Evolutionary conservation across 2,113 vertebrate species (phyloP).

Genomic region (Polypterus bichir): DNA sequence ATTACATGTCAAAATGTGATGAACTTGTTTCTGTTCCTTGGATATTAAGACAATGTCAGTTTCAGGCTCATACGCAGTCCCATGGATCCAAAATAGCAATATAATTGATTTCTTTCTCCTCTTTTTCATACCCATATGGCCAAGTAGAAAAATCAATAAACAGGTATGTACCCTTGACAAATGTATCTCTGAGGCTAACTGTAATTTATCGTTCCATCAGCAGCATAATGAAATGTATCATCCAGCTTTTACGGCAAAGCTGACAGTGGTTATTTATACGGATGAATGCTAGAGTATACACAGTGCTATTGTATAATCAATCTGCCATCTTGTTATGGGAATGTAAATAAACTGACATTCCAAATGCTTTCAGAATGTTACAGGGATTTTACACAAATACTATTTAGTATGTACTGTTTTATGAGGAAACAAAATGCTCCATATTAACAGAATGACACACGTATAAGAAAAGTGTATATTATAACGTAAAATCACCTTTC

Average conservation of each 20-base stretch:
- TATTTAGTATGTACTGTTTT: not conserved
- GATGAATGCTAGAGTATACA: slow-evolving; percentile 9
- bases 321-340: not conserved
- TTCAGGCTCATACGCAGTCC: not conserved
- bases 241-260: slow-evolving; percentile 2
- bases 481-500: not conserved
- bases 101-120: not conserved
- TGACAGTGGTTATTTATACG: slow-evolving; percentile 11
- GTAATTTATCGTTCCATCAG: slow-evolving; percentile 19
- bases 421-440: too few species aligned
- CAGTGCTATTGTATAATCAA: slow-evolving; percentile 7
- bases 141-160: slow-evolving; percentile 19
- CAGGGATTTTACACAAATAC: not conserved
- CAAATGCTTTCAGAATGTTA: not conserved
- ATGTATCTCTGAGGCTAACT: slow-evolving; percentile 12
- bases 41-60: too few species aligned
- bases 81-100: not conserved
- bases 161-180: slow-evolving; percentile 11
- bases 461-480: not conserved
- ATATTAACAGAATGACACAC: not conserved
- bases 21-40: too few species aligned
- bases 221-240: slow-evolving; percentile 16
- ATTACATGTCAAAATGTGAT: too few species aligned
- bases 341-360: not conserved
- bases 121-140: slow-evolving; percentile 8